Base-by-base conservation (phyloP, 2,113 vertebrate species). In the Phasianus colchicus region DNA sequence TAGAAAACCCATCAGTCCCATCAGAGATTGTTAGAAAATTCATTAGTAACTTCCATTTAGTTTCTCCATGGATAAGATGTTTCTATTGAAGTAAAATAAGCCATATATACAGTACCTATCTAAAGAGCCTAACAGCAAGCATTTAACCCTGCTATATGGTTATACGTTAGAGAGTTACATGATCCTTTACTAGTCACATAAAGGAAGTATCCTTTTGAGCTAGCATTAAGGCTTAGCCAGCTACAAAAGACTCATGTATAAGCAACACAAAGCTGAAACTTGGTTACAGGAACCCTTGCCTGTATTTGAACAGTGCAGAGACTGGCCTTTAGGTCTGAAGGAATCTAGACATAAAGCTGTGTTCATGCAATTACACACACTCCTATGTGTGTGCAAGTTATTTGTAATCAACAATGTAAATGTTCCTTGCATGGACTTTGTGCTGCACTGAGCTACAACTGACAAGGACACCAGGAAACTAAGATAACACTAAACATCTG, bases 401-500 rank as follows among this genome's bases (percentile, higher is more conserved):
- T 66, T 72, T 47, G 34, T 27, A 50, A 21, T 5, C 34, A 55
- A 38, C 65, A 71, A 14, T 1, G 5, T 17, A 34, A 9, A 67
- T 89, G 25, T 22, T 79, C 13, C n/a, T 57, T 29, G 74, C 55
- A 52, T 3, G 54, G 90, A 96, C 93, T 93, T 96, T 83, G 95
- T 50, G 69, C 92, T 66, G 75, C 30, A 25, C 36, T 58, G 14
- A 85, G 27, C 64, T 50, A 13, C 15, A 69, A 5, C 88, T 64
- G 88, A 96, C 92, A 95, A 91, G 64, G 69, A 40, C 48, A 45
- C 87, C 67, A 40, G 38, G 21, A 82, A 43, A 80, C 85, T 80
- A 66, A 83, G 87, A 73, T 13, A 69, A 67, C 12, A 10, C 69
- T 90, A 72, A 92, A 72, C 47, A 69, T 40, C 36, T 32, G 92